Evolutionary conservation across 2,888 invertebrate genomes (phyloP), one percentile per base, ranked within the genome.

Genomic region (Buathra laborator): DNA sequence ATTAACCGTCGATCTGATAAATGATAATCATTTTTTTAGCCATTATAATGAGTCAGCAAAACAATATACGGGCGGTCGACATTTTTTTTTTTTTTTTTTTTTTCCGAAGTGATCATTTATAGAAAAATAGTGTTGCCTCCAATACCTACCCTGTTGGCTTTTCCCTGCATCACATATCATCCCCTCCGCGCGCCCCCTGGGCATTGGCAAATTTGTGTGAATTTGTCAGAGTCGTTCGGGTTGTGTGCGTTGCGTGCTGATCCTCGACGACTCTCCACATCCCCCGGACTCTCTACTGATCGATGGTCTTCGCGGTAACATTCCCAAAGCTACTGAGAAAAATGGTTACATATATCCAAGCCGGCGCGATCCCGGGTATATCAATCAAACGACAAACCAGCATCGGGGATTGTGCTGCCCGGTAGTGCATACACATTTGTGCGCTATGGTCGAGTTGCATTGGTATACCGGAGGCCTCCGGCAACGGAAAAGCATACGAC

Each of bases 191-290:
- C 37, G 2, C 5, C 37, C 37, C 37, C 24, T 19, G 59, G 46
- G 82, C 56, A 66, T 77, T 77, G 71, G 56, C 53, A 82, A 82
- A 67, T 77, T 72, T 77, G 32, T 46, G 32, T 66, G 77, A 37
- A 59, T 82, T 77, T 67, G 77, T 82, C 82, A 72, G 43, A 77
- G 76, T 66, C 64, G 66, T 71, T 70, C 68, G 62, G 19, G 53
- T n/a, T 46, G 51, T 37, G 14, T 59, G 32, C 59, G 44, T 10
- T 44, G 32, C 71, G 2, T 43, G 64, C 62, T 71, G 62, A 75
- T 75, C 62, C 56, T 10, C 70, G 48, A 29, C 62, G 68, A 67
- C 77, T 68, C 66, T 66, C 43, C 59, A 7, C 64, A 67, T 74
- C 66, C 37, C 24, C 10, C 53, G 12, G 59, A 14, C 5, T 14